Evolutionary conservation across 2,888 invertebrate species (phyloP), one percentile per base, ranked within the genome.

Genomic region (Apodemia duryi): DNA sequence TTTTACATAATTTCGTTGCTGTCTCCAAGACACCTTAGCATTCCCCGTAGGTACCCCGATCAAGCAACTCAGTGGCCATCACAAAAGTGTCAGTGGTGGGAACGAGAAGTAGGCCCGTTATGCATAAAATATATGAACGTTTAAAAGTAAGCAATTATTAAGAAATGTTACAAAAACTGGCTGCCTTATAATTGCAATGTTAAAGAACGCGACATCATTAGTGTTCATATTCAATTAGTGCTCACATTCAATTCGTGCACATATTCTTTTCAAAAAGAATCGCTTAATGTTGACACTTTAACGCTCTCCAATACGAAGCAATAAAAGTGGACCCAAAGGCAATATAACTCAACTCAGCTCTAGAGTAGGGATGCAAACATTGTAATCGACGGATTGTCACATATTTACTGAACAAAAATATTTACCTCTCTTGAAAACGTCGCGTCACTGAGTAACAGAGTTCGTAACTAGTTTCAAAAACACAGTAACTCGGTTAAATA

Each of bases 271-370:
- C 11, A 10, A 29, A 29, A 52, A 63, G 73, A 75, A 78, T 69
- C 71, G 72, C 72, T 81, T 81, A 78, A 79, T 79, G 80, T 79
- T 79, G 79, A 81, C 80, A 82, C 80, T 82, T 81, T 80, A 81
- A 80, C 81, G 78, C 75, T 73, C 76, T 77, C 77, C 81, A 81
- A 81, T 81, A 43, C 11, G 43, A 43, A 82, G 78, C 79, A 81
- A 83, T 86, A 85, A 86, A 86, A 82, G 75, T 73, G 75, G 76
- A 77, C 77, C 74, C 77, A 69, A 73, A 71, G 75, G 81, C 75
- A 72, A 71, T 70, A 72, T 68, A 75, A 74, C 71, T 63, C 64
- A 64, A 60, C 51, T 63, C 63, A 52, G 38, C 13, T 13, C 32
- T 11, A 28, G 32, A 52, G 28, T 51, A 52, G 52, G 32, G 49